Percentiles rank a stretch among this genome's conserved stretches.
Conservation (phyloP, 2,113 vertebrate species). For the Aegithalos caudatus region DNA sequence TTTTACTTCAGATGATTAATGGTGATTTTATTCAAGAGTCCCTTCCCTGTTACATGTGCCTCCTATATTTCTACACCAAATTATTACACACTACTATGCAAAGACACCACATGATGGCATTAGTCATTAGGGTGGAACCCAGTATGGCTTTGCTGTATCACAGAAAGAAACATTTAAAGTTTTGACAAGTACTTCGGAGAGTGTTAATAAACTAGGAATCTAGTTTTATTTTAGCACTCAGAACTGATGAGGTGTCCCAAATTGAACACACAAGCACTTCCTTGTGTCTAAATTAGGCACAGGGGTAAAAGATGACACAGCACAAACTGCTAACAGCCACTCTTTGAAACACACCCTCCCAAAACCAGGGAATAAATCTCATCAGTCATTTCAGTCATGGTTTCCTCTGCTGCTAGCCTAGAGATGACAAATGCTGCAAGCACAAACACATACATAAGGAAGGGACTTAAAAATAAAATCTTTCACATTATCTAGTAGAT, state of each 20-base stretch:
- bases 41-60: not conserved
- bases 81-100: not conserved
- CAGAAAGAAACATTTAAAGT: not conserved
- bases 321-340: fast-evolving
- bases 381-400: not conserved
- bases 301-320: not conserved
- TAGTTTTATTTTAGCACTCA: not conserved
- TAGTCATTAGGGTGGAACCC: not conserved
- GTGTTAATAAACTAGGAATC: not conserved
- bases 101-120: not conserved
- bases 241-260: not conserved
- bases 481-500: not conserved
- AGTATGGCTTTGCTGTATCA: not conserved
- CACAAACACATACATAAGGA: not conserved
- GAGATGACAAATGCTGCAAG: not conserved
- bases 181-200: not conserved
- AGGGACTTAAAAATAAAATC: not conserved
- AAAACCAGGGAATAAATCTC: not conserved
- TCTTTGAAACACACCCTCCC: not conserved
- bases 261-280: not conserved
- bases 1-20: not conserved
- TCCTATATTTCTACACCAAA: not conserved
- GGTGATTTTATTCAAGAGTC: not conserved
- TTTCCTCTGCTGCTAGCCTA: not conserved
- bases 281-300: not conserved